Percentiles rank a stretch among this genome's conserved stretches.
Conservation (phyloP, 2,113 vertebrate species). For the Chauna torquata region DNA sequence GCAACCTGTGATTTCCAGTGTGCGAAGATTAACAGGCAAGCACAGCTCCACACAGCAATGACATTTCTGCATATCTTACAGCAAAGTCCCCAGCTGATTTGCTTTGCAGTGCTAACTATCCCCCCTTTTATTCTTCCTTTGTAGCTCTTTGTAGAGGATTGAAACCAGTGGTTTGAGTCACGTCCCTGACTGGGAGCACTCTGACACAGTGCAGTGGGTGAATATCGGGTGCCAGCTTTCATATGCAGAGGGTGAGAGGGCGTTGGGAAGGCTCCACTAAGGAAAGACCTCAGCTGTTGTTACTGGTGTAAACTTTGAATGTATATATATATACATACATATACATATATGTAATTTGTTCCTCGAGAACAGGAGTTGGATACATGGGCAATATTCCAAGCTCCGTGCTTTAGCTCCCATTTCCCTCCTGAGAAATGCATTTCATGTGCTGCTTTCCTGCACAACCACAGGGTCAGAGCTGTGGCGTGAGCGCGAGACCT, state of each 20-base stretch:
- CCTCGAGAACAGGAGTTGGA: neutral
- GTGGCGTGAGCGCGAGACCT: neutral
- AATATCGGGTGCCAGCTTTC: neutral
- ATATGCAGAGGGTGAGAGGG: neutral
- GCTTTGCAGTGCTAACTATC: neutral
- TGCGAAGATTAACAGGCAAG: neutral
- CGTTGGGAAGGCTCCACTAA: neutral
- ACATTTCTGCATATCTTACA: neutral
- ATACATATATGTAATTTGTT: neutral
- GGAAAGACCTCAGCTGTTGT: neutral
- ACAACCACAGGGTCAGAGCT: neutral
- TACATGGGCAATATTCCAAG: neutral
- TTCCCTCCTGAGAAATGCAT: neutral
- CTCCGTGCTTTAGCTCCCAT: neutral
- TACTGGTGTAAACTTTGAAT: neutral
- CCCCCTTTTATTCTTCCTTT: neutral
- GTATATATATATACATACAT: neutral
- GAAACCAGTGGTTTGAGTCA: neutral
- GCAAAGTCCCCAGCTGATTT: neutral
- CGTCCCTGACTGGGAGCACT: neutral
- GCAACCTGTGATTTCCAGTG: neutral
- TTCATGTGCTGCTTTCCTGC: neutral
- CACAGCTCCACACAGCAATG: accelerated
- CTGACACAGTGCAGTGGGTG: neutral
- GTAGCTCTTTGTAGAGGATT: neutral